Conservation (phyloP, 2,888 invertebrate genomes). For the Rhamphomyia laevipes region DNA sequence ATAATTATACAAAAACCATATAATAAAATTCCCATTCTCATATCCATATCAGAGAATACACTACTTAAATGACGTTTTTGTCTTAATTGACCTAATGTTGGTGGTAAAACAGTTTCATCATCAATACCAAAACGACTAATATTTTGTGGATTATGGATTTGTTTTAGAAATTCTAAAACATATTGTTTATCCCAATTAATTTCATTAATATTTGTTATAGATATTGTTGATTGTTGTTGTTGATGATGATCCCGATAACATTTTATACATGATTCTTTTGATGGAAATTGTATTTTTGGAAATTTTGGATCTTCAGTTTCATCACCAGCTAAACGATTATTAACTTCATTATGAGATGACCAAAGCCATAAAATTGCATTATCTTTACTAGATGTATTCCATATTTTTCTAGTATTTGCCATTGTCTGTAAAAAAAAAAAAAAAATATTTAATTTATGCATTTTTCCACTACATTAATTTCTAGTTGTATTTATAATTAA, state of each 20-base stretch:
- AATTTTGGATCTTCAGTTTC: constrained; percentile 78
- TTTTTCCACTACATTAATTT: no score
- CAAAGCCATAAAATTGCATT: constrained; percentile 86
- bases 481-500: no score
- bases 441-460: not conserved
- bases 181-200: constrained; percentile 30
- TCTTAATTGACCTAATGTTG: constrained; percentile 23
- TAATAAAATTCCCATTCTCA: constrained; percentile 63
- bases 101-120: constrained; percentile 22
- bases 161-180: constrained; percentile 31
- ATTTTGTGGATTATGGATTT: constrained; percentile 29
- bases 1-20: constrained; percentile 63
- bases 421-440: constrained; percentile 46
- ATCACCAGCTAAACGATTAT: constrained; percentile 75
- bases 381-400: constrained; percentile 55
- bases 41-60: constrained; percentile 44
- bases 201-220: constrained; percentile 15
- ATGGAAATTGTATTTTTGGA: constrained; percentile 87
- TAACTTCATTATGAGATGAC: constrained; percentile 89
- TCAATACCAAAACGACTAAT: constrained; percentile 29
- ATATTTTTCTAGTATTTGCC: constrained; percentile 58
- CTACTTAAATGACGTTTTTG: constrained; percentile 21
- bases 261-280: constrained; percentile 47
- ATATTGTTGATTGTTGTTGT: constrained; percentile 19
- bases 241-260: constrained; percentile 53